These are phyloP conservation scores for cat (Felis catus) DNA, from an alignment of 2,113 vertebrate genomes.

Conservation along the genomic window F.catus_Fca126_mat1.0 CM031416.1:49837501-49838000, in stretches of 20 bases:
- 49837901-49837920: not conserved
- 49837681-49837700: not conserved
- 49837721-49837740: not conserved
- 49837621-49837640: not conserved
- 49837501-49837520: not conserved
- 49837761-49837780: not conserved
- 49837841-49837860: not conserved
- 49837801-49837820: not conserved
- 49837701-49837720: not conserved
- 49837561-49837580: not conserved
- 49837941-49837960: not conserved
- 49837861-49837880: not conserved
- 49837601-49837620: not conserved
- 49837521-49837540: not conserved
- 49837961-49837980: not conserved
- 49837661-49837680: not conserved
- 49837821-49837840: not conserved
- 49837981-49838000: not conserved
- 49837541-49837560: not conserved
- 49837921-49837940: not conserved
- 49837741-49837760: not conserved
- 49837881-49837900: not conserved
- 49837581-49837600: not conserved
- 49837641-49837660: not conserved
- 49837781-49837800: not conserved